A percentile compares a stretch with the other conserved stretches of the same genome.
Evolutionary conservation across 2,888 invertebrate species (phyloP).

Genomic region (Epistrophe grossulariae): DNA sequence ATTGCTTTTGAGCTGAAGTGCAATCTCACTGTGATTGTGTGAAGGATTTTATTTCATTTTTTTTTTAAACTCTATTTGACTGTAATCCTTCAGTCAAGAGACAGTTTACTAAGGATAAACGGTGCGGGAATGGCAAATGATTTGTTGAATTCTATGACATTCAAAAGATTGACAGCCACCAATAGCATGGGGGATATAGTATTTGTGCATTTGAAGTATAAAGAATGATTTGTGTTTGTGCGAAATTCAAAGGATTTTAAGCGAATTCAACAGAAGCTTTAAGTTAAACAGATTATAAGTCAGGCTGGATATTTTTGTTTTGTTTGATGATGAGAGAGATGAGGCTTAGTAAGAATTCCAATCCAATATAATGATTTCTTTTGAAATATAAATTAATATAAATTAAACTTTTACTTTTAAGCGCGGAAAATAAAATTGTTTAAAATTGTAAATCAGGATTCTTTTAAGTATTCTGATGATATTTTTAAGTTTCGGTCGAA

Average conservation of each 20-base stretch:
- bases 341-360: neutral
- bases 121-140: constrained; percentile 53
- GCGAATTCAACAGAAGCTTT: neutral
- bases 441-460: too few species aligned
- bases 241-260: constrained; percentile 1
- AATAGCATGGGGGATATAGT: constrained; percentile 2
- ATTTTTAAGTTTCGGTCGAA: too few species aligned
- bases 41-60: constrained; percentile 30
- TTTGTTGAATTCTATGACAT: constrained; percentile 72
- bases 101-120: constrained; percentile 64
- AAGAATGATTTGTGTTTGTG: constrained; percentile 9
- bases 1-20: constrained; percentile 68
- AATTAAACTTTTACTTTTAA: neutral
- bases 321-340: neutral
- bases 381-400: neutral
- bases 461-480: too few species aligned
- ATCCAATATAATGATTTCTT: neutral
- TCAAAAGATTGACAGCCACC: constrained; percentile 54
- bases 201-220: constrained; percentile 21
- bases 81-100: constrained; percentile 63
- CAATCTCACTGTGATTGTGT: constrained; percentile 58
- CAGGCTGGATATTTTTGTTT: neutral
- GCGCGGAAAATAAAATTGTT: too few species aligned
- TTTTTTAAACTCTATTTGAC: constrained; percentile 12
- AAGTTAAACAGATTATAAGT: constrained; percentile 3